These are phyloP conservation scores for Drosophila bocki DNA, from an alignment of 1,140 invertebrate species.

Conservation along the genomic window DNA sequence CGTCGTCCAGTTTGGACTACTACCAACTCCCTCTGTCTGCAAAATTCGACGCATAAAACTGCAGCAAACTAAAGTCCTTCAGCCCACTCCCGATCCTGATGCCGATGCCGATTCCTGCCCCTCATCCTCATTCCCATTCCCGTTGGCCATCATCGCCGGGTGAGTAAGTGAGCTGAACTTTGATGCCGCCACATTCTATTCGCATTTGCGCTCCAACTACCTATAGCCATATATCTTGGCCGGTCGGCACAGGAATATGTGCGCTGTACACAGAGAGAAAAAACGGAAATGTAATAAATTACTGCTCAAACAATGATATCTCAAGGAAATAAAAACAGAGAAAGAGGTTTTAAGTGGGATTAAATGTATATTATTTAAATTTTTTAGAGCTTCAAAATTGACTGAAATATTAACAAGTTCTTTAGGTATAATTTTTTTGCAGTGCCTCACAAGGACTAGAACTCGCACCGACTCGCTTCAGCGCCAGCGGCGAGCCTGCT, in stretches of 20 bases:
- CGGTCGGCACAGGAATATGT: constrained; percentile 59
- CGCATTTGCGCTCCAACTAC: constrained; percentile 78
- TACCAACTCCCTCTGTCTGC: not conserved
- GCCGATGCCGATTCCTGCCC: not conserved
- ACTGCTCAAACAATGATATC: not conserved
- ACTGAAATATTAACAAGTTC: not conserved
- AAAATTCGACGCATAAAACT: constrained; percentile 58
- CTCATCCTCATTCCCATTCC: not conserved
- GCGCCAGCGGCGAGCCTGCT: constrained; percentile 53
- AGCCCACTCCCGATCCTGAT: constrained; percentile 33
- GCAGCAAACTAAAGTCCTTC: constrained; percentile 68
- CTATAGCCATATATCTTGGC: constrained; percentile 75
- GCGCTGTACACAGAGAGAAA: constrained; percentile 16
- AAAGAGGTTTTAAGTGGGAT: not conserved
- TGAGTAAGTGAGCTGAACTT: constrained; percentile 82
- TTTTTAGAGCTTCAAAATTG: too few relatives aligned
- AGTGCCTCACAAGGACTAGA: constrained; percentile 48
- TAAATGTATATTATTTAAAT: too few relatives aligned
- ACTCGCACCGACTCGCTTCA: constrained; percentile 53
- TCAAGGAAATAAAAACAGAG: not conserved
- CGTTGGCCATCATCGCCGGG: constrained; percentile 64
- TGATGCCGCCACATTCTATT: constrained; percentile 83
- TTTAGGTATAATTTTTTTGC: too few relatives aligned
- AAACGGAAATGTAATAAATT: not conserved
- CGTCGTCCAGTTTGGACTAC: constrained; percentile 6